A percentile compares a stretch with the other conserved stretches of the same genome.
These are phyloP conservation scores for Standfussiana lucernea DNA, from an alignment of 2,888 invertebrate species.

Conservation along the genomic window DNA sequence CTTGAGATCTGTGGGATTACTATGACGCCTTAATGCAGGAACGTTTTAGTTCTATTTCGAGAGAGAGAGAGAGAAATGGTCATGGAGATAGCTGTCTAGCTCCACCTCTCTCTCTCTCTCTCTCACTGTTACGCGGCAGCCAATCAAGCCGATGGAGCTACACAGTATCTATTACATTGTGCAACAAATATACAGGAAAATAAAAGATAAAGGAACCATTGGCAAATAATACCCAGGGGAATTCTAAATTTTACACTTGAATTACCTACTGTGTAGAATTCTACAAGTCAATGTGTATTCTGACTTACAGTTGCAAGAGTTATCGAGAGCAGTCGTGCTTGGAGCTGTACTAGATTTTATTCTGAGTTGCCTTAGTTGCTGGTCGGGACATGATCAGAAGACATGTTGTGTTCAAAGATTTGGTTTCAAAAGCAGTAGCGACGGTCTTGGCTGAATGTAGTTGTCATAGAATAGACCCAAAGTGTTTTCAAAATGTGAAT, in stretches of 20 bases:
- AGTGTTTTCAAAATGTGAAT: no score
- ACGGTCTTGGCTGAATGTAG: no score
- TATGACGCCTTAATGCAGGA: no score
- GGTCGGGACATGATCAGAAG: background rate
- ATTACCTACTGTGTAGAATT: constrained; percentile 10
- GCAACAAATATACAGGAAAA: background rate
- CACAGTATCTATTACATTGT: background rate
- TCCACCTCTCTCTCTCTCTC: no score
- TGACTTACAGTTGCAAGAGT: background rate
- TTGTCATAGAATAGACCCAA: no score
- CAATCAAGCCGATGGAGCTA: constrained; percentile 16
- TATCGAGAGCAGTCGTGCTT: background rate
- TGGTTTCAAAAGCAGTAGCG: no score
- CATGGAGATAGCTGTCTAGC: no score
- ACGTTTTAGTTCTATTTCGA: no score
- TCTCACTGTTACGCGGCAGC: background rate
- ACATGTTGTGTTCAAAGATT: background rate
- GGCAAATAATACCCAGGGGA: constrained; percentile 3
- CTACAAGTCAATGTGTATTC: background rate
- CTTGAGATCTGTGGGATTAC: background rate
- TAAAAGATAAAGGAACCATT: background rate
- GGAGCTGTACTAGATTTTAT: background rate
- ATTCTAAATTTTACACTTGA: background rate
- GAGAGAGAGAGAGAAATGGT: no score
- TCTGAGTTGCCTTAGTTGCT: background rate